These are phyloP conservation scores for Scytalopus superciliaris DNA, from an alignment of 2,113 vertebrate genomes.

Conservation along the genomic window DNA sequence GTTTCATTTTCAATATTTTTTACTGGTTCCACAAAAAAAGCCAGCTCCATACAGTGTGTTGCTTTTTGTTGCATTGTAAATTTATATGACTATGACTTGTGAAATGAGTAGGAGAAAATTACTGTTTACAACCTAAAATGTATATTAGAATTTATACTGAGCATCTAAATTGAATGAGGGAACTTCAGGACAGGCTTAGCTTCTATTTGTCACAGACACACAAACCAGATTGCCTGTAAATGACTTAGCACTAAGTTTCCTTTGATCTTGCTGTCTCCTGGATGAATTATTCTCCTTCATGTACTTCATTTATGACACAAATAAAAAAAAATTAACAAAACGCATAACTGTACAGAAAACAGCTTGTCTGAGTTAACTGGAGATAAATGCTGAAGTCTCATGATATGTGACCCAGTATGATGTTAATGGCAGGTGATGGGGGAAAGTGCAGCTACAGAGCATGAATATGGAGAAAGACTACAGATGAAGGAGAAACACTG, in stretches of 20 bases:
- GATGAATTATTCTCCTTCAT: neutral
- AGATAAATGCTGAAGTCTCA: neutral
- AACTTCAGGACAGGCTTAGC: constrained; percentile 1
- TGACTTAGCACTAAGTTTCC: constrained; percentile 6
- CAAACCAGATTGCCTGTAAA: constrained; percentile 34
- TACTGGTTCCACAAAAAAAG: neutral
- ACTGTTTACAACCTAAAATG: neutral
- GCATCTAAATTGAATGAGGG: neutral
- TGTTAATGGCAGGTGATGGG: neutral
- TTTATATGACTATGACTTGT: constrained; percentile 36
- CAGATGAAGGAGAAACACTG: neutral
- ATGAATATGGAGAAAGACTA: neutral
- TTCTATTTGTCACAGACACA: constrained; percentile 30
- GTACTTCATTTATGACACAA: neutral
- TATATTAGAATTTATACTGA: constrained; percentile 40
- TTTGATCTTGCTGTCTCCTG: neutral
- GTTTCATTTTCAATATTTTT: neutral
- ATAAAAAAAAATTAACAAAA: neutral
- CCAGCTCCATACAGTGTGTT: neutral
- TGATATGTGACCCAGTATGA: neutral
- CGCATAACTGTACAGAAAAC: neutral
- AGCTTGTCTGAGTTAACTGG: neutral
- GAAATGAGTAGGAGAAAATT: constrained; percentile 53
- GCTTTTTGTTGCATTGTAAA: neutral
- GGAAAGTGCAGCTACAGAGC: neutral